Conservation (phyloP, 2,113 vertebrate species). For the Callocephalon fimbriatum region DNA sequence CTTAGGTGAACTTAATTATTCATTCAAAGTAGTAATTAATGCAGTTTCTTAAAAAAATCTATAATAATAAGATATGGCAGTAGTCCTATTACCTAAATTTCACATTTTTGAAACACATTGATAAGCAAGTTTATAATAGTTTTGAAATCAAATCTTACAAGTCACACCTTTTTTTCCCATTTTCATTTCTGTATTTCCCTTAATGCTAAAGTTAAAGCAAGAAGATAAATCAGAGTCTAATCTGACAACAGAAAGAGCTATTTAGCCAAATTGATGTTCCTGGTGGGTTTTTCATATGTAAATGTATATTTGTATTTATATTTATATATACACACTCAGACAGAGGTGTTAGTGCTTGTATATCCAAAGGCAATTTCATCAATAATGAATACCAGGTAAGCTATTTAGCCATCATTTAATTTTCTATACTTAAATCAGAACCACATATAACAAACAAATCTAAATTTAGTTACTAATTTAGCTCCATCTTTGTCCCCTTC, state of each 20-base stretch:
- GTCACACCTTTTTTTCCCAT: neutral
- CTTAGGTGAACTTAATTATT: neutral
- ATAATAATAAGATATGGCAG: neutral
- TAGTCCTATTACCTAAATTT: neutral
- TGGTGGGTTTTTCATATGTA: neutral
- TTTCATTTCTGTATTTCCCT: neutral
- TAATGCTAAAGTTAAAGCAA: neutral
- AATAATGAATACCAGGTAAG: neutral
- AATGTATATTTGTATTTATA: neutral
- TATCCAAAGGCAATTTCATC: neutral
- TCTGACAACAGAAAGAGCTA: neutral
- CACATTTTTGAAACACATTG: neutral
- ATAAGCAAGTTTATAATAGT: neutral
- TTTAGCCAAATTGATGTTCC: neutral
- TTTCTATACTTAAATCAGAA: neutral
- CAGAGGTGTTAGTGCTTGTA: neutral
- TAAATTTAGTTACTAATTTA: neutral
- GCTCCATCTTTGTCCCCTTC: neutral
- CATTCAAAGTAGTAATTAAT: neutral
- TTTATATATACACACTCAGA: neutral
- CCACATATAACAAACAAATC: neutral
- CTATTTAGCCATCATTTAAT: neutral
- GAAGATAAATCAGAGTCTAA: neutral
- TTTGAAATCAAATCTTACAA: neutral
- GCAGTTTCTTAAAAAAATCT: neutral